Base-by-base conservation (phyloP, 2,888 invertebrate species). In the Serripes groenlandicus region DNA sequence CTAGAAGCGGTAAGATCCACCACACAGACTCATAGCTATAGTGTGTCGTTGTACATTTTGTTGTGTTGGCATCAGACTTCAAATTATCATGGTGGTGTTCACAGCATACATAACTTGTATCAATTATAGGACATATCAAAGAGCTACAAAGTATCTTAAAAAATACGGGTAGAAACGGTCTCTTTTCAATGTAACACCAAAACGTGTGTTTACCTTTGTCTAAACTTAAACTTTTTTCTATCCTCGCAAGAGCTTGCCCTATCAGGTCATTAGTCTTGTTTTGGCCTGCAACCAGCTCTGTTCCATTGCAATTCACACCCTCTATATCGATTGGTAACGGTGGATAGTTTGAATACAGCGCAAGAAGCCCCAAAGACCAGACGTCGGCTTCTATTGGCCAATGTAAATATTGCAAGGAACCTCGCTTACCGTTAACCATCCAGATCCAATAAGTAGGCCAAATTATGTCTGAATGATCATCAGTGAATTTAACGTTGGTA, bases 121-220 rank as follows among this genome's bases (percentile, higher is more conserved):
- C 9, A 3, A 71, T 35, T 23, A 71, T 58, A 1, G 71, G 71
- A 34, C 71, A 71, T 23, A 71, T 26, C 4, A 71, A 9, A 3
- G 34, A 30, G 11, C 35, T 32, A 23, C 71, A 71, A 23, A 71
- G 3, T 18, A 18, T 23, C n/a, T 30, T 28, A 34, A 32, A 56
- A 26, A 54, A 23, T 9, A n/a, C 2, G 4, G 7, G 4, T 35
- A 5, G 18, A 3, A 42, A 3, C 1, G 3, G 7, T 21, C 3
- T 35, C 26, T 66, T 66, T 21, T 66, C 42, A 23, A 28, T 26
- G 28, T 66, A 42, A 66, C 66, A 66, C 66, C 66, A 66, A 26
- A 42, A 66, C 0, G 15, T 23, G 3, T 26, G 11, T n/a, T n/a
- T n/a, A 1, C 26, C 66, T 1, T 23, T 1, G 3, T 5, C 3